Base-by-base conservation (phyloP, 2,888 invertebrate species). In the Lapara coniferarum region DNA sequence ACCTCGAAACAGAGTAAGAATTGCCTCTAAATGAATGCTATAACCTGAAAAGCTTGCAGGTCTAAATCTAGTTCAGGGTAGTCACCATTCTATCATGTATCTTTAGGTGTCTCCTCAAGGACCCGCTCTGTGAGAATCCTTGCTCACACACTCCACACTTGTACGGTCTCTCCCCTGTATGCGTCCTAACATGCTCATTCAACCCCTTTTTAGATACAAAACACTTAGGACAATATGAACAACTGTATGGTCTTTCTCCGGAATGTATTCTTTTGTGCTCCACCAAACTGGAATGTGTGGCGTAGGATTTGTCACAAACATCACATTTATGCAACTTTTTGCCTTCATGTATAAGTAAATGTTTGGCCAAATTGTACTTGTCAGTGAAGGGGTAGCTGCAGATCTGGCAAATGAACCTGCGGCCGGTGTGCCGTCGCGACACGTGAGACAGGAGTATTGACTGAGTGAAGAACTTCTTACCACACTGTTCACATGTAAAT, bases 191-290 rank as follows among this genome's bases (percentile, higher is more conserved):
- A 72, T 94, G 94, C 19, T 92, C 92, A 1, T 83, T 84, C 70
- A 91, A 73, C 67, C 89, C 83, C 55, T 88, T 85, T 73, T 86
- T 91, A 0, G 92, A 89, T 4, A 90, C 77, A 71, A 93, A 93
- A 13, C 83, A 85, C 73, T 92, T 93, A 0, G 85, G 74, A 70
- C 93, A 93, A 69, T 83, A 88, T 8, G 71, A 82, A 69, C 93
- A 93, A 1, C 72, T 67, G 69, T 81, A 93, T 0, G 93, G 93
- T 51, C 89, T 71, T 59, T 93, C 93, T 0, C 93, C 91, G 0
- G 93, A 89, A 73, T 93, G 93, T n/a, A 88, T 84, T n/a, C 94
- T 78, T 67, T 86, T 89, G 72, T 94, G 94, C 70, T 91, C 90
- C 0, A 87, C 78, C 53, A 90, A 75, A 0, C 89, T 86, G 0